Base-by-base conservation (phyloP, 2,888 invertebrate species). In the Lepetodrilus schrolli region DNA sequence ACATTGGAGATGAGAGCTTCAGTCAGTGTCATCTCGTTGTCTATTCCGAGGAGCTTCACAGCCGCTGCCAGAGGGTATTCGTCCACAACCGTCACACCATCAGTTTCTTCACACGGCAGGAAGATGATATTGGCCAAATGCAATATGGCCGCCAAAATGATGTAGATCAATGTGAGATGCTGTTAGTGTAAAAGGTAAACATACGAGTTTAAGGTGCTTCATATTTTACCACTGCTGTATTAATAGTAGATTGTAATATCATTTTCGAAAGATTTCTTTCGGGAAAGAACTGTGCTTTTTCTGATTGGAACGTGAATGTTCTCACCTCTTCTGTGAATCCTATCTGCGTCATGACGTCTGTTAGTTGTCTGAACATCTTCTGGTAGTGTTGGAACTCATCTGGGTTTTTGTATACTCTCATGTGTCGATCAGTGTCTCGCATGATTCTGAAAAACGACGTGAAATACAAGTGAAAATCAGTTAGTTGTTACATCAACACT, bases 61-160 rank as follows among this genome's bases (percentile, higher is more conserved):
- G 84, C 84, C 3, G 84, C 82, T 43, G 84, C 82, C n/a, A 85
- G 76, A 0, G 85, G 84, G 66, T 84, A 84, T 66, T 85, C 84
- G 73, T 85, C 84, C 1, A 81, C 83, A 13, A 85, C 81, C 10
- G 80, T 82, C n/a, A 86, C 86, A 2, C 85, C 86, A 38, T 86
- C 85, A 3, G 84, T 85, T 66, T 83, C 83, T 26, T 85, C 87
- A 70, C 83, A 84, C 5, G 86, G 82, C 66, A 83, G 77, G 70
- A 88, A 88, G 43, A 81, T 82, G 34, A 88, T 83, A 73, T 88
- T 87, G 7, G 87, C 85, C 47, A 88, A 78, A 51, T 86, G 84
- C 4, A 88, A 76, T 13, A 88, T 83, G 43, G 87, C 84, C 0
- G 87, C 85, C 72, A 88, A 76, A 4, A 84, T 80, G 10, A 85